A percentile compares a stretch with the other conserved stretches of the same genome.
Conservation (phyloP, 2,888 invertebrate species). For the Xiphydria camelus region DNA sequence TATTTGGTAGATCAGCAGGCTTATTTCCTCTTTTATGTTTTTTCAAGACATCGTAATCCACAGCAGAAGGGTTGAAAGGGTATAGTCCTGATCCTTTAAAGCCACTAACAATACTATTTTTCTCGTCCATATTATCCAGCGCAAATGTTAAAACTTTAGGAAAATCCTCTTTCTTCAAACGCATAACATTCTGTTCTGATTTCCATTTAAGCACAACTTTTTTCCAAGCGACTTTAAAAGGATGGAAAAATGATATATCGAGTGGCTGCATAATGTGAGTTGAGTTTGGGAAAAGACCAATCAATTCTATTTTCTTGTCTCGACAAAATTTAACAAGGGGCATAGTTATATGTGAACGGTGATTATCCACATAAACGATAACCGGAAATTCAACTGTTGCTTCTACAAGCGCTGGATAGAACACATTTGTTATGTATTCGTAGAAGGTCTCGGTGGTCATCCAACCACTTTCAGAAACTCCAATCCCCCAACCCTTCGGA, state of each 20-base stretch:
- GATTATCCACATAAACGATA: conserved; percentile 50
- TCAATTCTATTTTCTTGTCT: conserved; percentile 40
- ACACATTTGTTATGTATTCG: conserved; percentile 48
- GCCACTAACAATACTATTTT: conserved; percentile 10
- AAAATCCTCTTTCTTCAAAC: conserved; percentile 12
- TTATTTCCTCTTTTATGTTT: conserved; percentile 9
- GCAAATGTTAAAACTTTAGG: conserved; percentile 6
- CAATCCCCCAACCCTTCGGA: conserved; percentile 11
- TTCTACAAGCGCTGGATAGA: conserved; percentile 42
- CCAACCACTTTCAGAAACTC: conserved; percentile 10
- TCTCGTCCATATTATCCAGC: conserved; percentile 7
- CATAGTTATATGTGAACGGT: conserved; percentile 46
- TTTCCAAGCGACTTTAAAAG: conserved; percentile 12
- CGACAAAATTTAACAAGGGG: conserved; percentile 45
- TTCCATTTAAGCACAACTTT: conserved; percentile 16
- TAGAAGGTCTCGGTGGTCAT: conserved; percentile 45
- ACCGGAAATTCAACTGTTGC: conserved; percentile 40
- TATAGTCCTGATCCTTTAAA: conserved; percentile 8
- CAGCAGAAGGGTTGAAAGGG: conserved; percentile 11
- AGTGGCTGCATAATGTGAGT: conserved; percentile 46
- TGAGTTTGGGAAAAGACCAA: no score
- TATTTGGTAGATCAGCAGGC: no score
- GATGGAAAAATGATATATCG: conserved; percentile 36
- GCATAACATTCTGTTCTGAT: conserved; percentile 2
- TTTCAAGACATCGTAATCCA: conserved; percentile 13